Conservation (phyloP, 2,797 vertebrate genomes). For the Gymnocypris eckloni region DNA sequence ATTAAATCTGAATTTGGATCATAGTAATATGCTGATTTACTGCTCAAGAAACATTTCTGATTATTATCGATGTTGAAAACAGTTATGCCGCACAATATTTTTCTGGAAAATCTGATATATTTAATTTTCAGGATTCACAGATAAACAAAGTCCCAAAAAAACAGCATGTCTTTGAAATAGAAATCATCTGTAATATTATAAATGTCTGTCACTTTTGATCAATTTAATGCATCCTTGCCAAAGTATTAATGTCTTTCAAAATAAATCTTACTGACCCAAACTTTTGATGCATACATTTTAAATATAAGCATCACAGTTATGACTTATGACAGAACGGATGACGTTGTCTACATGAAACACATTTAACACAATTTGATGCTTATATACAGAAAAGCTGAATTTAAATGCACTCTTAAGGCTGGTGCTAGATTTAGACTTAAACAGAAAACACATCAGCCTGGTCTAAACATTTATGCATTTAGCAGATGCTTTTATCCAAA, state of each 20-base stretch:
- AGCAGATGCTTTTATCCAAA: too few species aligned
- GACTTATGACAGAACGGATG: not conserved
- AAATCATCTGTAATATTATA: not conserved
- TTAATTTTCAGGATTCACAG: not conserved
- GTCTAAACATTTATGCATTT: not conserved
- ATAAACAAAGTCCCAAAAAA: not conserved
- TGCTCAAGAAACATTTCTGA: not conserved
- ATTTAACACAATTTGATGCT: not conserved
- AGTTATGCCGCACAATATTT: not conserved
- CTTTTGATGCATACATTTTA: not conserved
- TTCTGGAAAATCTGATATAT: not conserved
- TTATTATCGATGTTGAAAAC: not conserved
- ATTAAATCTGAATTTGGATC: not conserved
- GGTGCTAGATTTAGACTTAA: not conserved
- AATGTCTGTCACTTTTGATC: not conserved
- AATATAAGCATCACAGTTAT: not conserved
- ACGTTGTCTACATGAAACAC: not conserved
- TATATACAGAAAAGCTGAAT: not conserved
- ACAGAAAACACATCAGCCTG: not conserved
- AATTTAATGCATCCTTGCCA: not conserved
- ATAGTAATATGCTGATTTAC: not conserved
- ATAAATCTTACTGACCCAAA: not conserved
- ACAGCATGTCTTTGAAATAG: not conserved
- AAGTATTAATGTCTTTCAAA: not conserved
- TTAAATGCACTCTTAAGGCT: not conserved